These are phyloP conservation scores for Recurvirostra avosetta DNA, from an alignment of 2,113 vertebrate genomes.

Conservation along the genomic window DNA sequence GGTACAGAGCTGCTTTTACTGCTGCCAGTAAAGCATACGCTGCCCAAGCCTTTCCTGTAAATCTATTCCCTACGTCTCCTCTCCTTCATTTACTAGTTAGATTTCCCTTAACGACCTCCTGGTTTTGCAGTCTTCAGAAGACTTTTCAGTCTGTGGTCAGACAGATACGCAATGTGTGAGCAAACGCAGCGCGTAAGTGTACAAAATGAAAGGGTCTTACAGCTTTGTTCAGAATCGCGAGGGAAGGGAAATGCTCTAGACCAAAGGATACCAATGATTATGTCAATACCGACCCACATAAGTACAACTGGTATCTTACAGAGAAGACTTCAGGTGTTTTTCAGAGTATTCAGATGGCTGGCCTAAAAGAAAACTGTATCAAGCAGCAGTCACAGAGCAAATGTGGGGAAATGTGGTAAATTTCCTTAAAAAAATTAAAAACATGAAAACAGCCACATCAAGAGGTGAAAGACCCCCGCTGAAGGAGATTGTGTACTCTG, in stretches of 20 bases:
- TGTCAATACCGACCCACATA: not conserved
- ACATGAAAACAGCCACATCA: not conserved
- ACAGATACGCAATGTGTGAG: not conserved
- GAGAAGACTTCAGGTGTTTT: not conserved
- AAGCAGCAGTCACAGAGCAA: not conserved
- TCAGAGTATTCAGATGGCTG: not conserved
- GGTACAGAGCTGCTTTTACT: not conserved
- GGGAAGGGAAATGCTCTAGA: not conserved
- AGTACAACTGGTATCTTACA: not conserved
- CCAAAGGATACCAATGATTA: not conserved
- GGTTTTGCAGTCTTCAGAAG: not conserved
- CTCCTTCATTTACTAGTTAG: not conserved
- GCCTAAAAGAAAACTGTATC: not conserved
- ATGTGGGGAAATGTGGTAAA: not conserved
- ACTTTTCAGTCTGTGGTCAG: not conserved
- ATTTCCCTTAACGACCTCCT: not conserved
- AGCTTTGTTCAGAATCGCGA: not conserved
- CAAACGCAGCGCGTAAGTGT: not conserved
- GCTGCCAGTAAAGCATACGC: fast-evolving
- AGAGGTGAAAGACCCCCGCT: not conserved
- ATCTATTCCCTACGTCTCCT: not conserved
- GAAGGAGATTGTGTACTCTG: not conserved
- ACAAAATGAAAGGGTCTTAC: not conserved
- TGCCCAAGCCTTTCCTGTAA: not conserved
- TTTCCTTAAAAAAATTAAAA: not conserved